Percentiles rank a stretch among this genome's conserved stretches.
Conservation (phyloP, 2,113 vertebrate species). For the Hepsetus odoe region DNA sequence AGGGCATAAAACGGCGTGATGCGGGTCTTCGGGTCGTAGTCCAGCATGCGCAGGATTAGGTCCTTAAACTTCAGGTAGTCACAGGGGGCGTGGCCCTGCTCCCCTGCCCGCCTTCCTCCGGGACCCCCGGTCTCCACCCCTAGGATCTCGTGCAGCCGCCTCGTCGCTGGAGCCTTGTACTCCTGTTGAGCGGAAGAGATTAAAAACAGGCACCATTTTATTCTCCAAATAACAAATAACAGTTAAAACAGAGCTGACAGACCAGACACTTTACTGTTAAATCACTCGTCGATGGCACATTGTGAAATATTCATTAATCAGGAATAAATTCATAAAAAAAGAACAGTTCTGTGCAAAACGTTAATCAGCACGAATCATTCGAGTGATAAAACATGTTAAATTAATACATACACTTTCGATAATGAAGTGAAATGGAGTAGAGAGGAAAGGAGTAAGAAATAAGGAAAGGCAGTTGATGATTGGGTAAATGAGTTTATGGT, state of each 20-base stretch:
- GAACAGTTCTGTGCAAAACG: neutral
- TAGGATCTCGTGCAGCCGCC: slow-evolving; percentile 91
- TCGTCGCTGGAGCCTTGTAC: slow-evolving; percentile 90
- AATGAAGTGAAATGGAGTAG: neutral
- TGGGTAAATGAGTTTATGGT: neutral
- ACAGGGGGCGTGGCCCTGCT: slow-evolving; percentile 90
- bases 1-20: slow-evolving; percentile 95
- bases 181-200: slow-evolving; percentile 72
- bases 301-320: too few species aligned
- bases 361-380: neutral
- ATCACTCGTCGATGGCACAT: neutral
- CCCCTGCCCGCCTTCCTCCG: slow-evolving; percentile 87
- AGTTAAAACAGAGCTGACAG: neutral
- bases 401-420: too few species aligned
- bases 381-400: neutral
- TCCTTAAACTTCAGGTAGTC: slow-evolving; percentile 98
- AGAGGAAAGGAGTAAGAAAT: neutral
- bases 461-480: neutral
- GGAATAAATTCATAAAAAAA: too few species aligned
- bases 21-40: slow-evolving; percentile 92
- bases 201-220: neutral
- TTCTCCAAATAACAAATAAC: neutral
- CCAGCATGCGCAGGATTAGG: slow-evolving; percentile 94
- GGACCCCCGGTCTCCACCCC: slow-evolving; percentile 93
- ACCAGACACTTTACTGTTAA: neutral